A percentile compares a stretch with the other conserved stretches of the same genome.
phyloP scores from a whole-genome alignment of 2,888 invertebrate species.

The Myopa testacea region DNA sequence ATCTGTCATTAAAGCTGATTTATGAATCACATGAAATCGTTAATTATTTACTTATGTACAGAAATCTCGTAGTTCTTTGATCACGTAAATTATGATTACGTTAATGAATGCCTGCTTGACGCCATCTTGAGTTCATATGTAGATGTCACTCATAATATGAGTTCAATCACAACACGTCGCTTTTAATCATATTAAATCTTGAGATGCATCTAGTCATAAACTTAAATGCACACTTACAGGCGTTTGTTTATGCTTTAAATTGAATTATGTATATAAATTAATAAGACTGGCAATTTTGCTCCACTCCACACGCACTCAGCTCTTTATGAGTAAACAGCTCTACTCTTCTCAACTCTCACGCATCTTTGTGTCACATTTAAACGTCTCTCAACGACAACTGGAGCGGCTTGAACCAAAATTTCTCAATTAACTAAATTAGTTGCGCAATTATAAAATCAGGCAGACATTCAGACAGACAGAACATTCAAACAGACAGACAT shows the following conservation, averaged over 20 bases:
- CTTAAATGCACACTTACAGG: no score
- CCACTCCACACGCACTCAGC: neutral
- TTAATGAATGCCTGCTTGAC: no score
- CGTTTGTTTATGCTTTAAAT: neutral
- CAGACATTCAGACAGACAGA: neutral
- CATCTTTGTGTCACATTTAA: neutral
- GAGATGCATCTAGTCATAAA: no score
- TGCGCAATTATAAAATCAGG: conserved; percentile 6
- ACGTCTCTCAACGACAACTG: conserved; percentile 19
- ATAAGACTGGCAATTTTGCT: neutral
- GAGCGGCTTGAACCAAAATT: conserved; percentile 15
- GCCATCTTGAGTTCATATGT: no score
- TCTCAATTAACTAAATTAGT: conserved; percentile 29
- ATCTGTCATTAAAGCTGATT: no score
- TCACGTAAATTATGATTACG: no score
- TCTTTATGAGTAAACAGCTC: neutral
- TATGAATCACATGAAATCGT: no score
- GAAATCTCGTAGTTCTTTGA: no score
- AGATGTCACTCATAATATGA: no score
- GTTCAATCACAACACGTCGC: no score
- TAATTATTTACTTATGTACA: no score
- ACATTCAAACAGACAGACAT: neutral
- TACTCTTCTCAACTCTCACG: conserved; percentile 1
- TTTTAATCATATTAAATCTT: no score
- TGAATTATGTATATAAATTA: neutral